Evolutionary conservation across 1,140 invertebrate genomes (phyloP).

Genomic region (Eurosta solidaginis): DNA sequence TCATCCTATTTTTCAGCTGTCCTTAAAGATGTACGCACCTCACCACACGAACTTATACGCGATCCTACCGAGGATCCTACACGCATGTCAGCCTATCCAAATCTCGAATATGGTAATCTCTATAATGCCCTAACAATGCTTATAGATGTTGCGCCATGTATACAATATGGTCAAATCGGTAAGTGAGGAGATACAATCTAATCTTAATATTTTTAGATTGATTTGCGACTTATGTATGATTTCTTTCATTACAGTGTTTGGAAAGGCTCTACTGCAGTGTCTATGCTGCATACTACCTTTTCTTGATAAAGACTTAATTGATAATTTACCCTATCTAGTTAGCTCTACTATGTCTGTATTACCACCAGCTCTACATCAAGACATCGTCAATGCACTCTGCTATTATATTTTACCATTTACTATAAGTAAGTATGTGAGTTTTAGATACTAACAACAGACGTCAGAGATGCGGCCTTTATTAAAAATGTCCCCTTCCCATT

Average conservation of each 20-base stretch:
- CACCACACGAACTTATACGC: slow-evolving; percentile 87
- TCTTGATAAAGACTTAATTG: slow-evolving; percentile 93
- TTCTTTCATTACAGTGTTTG: slow-evolving; percentile 75
- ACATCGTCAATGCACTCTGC: slow-evolving; percentile 93
- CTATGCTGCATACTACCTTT: slow-evolving; percentile 93
- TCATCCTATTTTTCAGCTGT: slow-evolving; percentile 69
- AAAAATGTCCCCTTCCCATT: no score
- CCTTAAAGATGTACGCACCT: slow-evolving; percentile 91
- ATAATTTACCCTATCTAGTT: slow-evolving; percentile 91
- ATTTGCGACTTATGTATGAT: background rate
- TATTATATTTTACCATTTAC: slow-evolving; percentile 97
- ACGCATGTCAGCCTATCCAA: slow-evolving; percentile 88
- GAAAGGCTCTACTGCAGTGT: slow-evolving; percentile 86
- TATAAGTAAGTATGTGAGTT: slow-evolving; percentile 72
- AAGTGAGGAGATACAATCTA: slow-evolving; percentile 35
- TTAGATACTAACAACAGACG: background rate
- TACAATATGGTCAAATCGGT: slow-evolving; percentile 85
- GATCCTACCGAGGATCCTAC: slow-evolving; percentile 81
- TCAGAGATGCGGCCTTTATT: no score
- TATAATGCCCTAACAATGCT: slow-evolving; percentile 85
- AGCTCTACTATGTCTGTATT: slow-evolving; percentile 92
- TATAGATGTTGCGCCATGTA: slow-evolving; percentile 78
- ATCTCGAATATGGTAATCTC: slow-evolving; percentile 91
- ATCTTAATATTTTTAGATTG: background rate
- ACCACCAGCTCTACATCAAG: slow-evolving; percentile 88